Evolutionary conservation across 2,113 vertebrate species (phyloP).

Genomic region (Microtus richardsoni): DNA sequence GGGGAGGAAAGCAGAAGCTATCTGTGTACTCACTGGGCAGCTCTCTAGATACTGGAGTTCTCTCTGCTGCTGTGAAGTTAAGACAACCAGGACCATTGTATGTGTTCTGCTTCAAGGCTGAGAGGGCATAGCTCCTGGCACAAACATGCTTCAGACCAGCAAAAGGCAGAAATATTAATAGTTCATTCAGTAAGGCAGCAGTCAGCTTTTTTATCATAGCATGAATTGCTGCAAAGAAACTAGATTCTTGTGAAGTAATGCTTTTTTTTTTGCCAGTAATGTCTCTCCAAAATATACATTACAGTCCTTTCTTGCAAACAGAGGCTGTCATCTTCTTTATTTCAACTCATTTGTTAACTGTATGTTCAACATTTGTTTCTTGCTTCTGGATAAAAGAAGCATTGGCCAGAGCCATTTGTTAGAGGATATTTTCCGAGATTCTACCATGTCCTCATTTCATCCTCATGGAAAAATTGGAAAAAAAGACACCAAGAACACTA

Average conservation of each 20-base stretch:
- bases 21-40: neutral
- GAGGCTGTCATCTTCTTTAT: conserved; percentile 43
- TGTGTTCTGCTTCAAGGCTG: neutral
- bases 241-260: conserved; percentile 27
- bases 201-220: conserved; percentile 49
- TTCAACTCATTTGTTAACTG: conserved; percentile 54
- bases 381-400: conserved; percentile 38
- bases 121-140: neutral
- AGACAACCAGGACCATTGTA: neutral
- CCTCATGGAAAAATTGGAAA: neutral
- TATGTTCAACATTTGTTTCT: neutral
- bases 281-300: conserved; percentile 40
- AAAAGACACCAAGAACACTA: neutral
- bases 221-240: conserved; percentile 32
- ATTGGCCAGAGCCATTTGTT: neutral
- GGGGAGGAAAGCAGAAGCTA: neutral
- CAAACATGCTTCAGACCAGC: neutral
- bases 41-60: neutral
- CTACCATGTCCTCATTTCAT: neutral
- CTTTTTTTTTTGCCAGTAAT: conserved; percentile 25
- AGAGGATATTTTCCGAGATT: neutral
- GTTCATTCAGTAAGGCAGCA: conserved; percentile 43
- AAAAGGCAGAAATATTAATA: conserved; percentile 46
- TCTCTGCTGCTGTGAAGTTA: neutral
- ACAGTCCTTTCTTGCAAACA: neutral